A percentile compares a stretch with the other conserved stretches of the same genome.
Evolutionary conservation across 2,888 invertebrate genomes (phyloP).

Genomic region (Trachelus iudaicus): DNA sequence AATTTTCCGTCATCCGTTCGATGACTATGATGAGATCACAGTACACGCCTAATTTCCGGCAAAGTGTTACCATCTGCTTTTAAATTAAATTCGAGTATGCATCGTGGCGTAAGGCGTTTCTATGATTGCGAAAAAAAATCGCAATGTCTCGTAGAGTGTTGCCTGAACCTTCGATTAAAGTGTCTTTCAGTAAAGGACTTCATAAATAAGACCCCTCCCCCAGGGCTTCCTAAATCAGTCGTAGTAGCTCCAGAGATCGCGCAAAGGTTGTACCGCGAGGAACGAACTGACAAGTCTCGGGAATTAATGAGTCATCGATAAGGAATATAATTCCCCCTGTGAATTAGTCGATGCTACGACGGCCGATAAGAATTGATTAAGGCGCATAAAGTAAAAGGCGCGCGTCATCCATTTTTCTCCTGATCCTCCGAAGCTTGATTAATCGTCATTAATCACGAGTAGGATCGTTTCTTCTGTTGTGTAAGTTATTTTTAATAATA

Average conservation of each 20-base stretch:
- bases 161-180: not conserved
- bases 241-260: not conserved
- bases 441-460: slow-evolving; percentile 20
- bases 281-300: not conserved
- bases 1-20: not conserved
- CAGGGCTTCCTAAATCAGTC: not conserved
- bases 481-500: slow-evolving; percentile 11
- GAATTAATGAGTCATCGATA: not conserved
- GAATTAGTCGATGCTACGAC: not conserved
- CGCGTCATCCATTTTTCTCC: slow-evolving; percentile 3
- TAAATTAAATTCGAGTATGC: slow-evolving; percentile 16
- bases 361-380: not conserved
- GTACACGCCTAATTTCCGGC: slow-evolving; percentile 9
- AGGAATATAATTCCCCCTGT: not conserved
- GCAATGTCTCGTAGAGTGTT: not conserved
- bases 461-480: slow-evolving; percentile 19
- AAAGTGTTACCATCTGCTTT: slow-evolving; percentile 1
- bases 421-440: not conserved
- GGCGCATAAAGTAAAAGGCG: not conserved
- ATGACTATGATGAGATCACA: not conserved
- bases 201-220: not conserved
- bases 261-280: not conserved
- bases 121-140: not conserved
- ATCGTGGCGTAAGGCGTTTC: not conserved
- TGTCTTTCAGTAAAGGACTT: not conserved